These are phyloP conservation scores for Phymastichus coffea DNA, from an alignment of 1,140 invertebrate genomes.

Conservation along the genomic window DNA sequence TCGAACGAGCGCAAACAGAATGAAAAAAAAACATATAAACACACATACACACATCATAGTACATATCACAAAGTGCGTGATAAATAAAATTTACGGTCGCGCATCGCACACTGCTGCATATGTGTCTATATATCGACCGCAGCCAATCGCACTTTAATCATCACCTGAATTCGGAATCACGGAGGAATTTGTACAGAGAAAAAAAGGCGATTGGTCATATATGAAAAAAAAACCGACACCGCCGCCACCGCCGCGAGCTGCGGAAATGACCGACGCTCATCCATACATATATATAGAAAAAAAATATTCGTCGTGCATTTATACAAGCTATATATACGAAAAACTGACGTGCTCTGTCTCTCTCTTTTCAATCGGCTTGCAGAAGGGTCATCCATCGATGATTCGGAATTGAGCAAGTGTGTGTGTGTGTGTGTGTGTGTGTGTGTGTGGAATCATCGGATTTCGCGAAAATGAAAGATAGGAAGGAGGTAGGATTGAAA, in stretches of 20 bases:
- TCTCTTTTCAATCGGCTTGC: slow-evolving; percentile 2
- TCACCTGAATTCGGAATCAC: slow-evolving; percentile 6
- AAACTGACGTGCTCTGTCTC: too few species aligned
- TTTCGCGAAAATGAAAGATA: neutral
- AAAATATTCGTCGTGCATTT: slow-evolving; percentile 6
- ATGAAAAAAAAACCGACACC: neutral
- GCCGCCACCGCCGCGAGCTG: neutral
- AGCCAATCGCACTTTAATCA: slow-evolving; percentile 12
- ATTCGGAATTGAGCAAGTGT: slow-evolving; percentile 27
- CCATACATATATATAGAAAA: neutral
- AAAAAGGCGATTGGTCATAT: too few species aligned
- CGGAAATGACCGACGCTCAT: neutral
- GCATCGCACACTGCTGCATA: too few species aligned
- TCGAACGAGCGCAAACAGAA: too few species aligned
- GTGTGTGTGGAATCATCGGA: neutral
- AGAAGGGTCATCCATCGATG: slow-evolving; percentile 22
- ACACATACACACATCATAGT: too few species aligned
- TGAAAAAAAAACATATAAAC: too few species aligned
- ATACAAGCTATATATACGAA: too few species aligned
- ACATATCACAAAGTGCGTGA: neutral
- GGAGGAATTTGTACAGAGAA: neutral
- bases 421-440: neutral
- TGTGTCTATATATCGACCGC: too few species aligned
- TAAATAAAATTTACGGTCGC: neutral
- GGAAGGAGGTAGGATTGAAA: slow-evolving; percentile 24